Conservation (phyloP, 2,797 vertebrate species). For the Poecilia picta region DNA sequence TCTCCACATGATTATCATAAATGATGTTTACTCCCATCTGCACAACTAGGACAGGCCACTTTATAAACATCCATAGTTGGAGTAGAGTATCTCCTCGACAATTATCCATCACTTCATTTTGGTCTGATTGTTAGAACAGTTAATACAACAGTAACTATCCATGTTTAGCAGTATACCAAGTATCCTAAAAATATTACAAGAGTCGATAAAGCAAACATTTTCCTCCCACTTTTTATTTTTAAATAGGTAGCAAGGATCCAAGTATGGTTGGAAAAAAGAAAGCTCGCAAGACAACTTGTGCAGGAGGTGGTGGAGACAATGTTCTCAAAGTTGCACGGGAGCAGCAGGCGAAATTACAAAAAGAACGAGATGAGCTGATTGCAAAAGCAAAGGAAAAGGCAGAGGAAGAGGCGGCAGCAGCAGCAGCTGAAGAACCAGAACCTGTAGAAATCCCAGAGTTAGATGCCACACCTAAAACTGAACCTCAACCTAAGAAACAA, state of each 20-base stretch:
- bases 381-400: slow-evolving; percentile 57
- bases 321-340: slow-evolving; percentile 73
- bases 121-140: neutral
- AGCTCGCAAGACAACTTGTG: slow-evolving; percentile 79
- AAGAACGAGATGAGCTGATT: slow-evolving; percentile 64
- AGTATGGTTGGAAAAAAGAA: slow-evolving; percentile 74
- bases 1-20: neutral
- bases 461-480: slow-evolving; percentile 9
- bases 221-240: slow-evolving; percentile 1
- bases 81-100: neutral
- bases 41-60: neutral
- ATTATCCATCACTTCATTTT: neutral
- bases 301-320: slow-evolving; percentile 71
- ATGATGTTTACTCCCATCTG: neutral
- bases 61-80: neutral
- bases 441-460: slow-evolving; percentile 7
- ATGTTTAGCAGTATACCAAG: neutral
- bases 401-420: slow-evolving; percentile 20
- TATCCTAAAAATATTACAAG: neutral
- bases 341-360: slow-evolving; percentile 74
- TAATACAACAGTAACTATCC: neutral
- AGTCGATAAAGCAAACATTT: neutral
- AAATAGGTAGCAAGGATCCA: slow-evolving; percentile 74
- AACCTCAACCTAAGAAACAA: slow-evolving; percentile 11
- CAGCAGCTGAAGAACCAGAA: slow-evolving; percentile 15